phyloP scores from a whole-genome alignment of 2,888 invertebrate genomes.

The Diaphora mendica region DNA sequence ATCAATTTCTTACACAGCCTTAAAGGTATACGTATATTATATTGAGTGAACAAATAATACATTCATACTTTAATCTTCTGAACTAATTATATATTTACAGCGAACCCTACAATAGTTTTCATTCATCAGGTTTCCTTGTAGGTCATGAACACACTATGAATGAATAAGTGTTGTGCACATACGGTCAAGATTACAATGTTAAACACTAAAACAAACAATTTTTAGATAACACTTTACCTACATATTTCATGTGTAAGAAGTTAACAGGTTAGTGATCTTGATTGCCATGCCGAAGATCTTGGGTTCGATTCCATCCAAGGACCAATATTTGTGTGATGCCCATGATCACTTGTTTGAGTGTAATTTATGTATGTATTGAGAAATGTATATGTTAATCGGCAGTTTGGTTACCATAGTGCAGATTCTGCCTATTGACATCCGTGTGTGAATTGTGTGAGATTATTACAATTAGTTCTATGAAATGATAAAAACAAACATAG shows the following conservation, averaged over 20 bases:
- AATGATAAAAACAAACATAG: too few relatives aligned
- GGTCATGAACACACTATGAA: background rate
- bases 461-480: too few relatives aligned
- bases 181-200: slow-evolving; percentile 1
- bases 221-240: background rate
- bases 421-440: too few relatives aligned
- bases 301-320: too few relatives aligned
- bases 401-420: too few relatives aligned
- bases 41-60: background rate
- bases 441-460: too few relatives aligned
- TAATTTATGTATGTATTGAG: too few relatives aligned
- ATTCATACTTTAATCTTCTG: background rate
- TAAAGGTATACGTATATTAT: background rate
- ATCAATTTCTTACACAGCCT: background rate
- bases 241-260: background rate
- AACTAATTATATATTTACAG: background rate
- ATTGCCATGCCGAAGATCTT: too few relatives aligned
- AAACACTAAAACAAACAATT: background rate
- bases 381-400: too few relatives aligned
- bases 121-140: background rate
- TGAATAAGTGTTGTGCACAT: background rate
- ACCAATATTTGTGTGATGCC: too few relatives aligned
- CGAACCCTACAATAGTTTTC: background rate
- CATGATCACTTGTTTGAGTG: too few relatives aligned
- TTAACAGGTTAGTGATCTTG: background rate